These are phyloP conservation scores for Petromus typicus DNA, from an alignment of 2,113 vertebrate genomes.

Conservation along the genomic window DNA sequence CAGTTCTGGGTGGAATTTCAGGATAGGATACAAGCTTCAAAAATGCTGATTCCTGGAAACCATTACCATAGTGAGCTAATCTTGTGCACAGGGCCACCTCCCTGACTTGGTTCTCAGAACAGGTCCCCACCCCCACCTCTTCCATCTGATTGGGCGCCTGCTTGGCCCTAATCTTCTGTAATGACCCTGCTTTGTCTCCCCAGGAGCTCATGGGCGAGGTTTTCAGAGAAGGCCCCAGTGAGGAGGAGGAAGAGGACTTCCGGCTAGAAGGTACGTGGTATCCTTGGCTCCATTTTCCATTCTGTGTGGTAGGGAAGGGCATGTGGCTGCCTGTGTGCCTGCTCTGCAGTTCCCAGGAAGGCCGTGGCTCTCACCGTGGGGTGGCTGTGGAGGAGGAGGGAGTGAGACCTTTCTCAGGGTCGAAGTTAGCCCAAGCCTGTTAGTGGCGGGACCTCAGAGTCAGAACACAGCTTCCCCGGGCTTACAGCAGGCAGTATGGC, in stretches of 20 bases:
- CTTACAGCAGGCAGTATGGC: rapidly evolving
- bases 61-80: not conserved
- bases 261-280: constrained; percentile 94
- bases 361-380: not conserved
- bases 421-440: not conserved
- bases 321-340: not conserved
- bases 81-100: not conserved
- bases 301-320: no score
- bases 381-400: not conserved
- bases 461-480: no score
- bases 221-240: constrained; percentile 90
- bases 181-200: constrained; percentile 59
- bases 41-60: not conserved
- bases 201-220: constrained; percentile 93
- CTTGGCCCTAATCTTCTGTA: not conserved
- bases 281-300: not conserved
- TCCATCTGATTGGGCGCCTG: not conserved
- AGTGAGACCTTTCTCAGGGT: rapidly evolving
- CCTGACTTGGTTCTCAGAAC: not conserved
- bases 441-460: not conserved
- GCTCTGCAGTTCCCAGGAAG: not conserved
- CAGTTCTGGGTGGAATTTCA: not conserved
- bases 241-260: constrained; percentile 95
- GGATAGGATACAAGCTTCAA: not conserved
- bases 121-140: not conserved